Evolutionary conservation across 92 coral and sea anemone species (phyloP).

Genomic region (Muricea muricata): DNA sequence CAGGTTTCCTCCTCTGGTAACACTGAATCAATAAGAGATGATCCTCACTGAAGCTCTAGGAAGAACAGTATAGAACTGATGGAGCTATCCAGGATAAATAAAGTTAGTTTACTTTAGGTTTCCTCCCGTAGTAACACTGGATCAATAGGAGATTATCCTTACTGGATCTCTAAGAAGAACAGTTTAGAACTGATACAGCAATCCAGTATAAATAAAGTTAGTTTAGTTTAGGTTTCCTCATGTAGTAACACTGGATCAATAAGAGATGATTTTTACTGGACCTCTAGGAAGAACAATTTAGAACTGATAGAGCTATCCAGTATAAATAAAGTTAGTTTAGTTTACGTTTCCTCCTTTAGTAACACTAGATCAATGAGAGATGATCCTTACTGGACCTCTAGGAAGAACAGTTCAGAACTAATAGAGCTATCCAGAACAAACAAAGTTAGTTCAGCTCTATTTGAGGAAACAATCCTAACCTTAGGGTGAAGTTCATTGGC

Average conservation of each 20-base stretch:
- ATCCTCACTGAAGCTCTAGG: too few species aligned
- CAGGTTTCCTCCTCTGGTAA: too few species aligned
- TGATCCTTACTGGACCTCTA: not conserved
- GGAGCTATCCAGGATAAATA: too few species aligned
- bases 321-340: not conserved
- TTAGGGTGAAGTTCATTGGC: slow-evolving; percentile 82
- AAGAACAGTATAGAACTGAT: too few species aligned
- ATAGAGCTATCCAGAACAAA: not conserved
- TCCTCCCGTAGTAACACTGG: not conserved
- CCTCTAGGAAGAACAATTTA: too few species aligned
- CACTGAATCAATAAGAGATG: too few species aligned
- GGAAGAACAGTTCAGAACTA: not conserved
- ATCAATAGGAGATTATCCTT: not conserved
- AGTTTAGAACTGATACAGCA: not conserved
- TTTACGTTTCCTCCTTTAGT: not conserved
- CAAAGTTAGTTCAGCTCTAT: not conserved
- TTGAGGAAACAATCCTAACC: not conserved
- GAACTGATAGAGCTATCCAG: not conserved
- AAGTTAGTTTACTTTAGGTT: too few species aligned
- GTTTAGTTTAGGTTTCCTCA: not conserved
- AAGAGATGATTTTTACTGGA: too few species aligned
- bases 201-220: not conserved
- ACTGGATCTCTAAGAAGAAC: not conserved
- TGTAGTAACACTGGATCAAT: too few species aligned
- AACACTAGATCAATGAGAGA: not conserved